Evolutionary conservation across 1,140 invertebrate species (phyloP), one percentile per base, ranked within the genome.

Genomic region (Drosophila arawakana): DNA sequence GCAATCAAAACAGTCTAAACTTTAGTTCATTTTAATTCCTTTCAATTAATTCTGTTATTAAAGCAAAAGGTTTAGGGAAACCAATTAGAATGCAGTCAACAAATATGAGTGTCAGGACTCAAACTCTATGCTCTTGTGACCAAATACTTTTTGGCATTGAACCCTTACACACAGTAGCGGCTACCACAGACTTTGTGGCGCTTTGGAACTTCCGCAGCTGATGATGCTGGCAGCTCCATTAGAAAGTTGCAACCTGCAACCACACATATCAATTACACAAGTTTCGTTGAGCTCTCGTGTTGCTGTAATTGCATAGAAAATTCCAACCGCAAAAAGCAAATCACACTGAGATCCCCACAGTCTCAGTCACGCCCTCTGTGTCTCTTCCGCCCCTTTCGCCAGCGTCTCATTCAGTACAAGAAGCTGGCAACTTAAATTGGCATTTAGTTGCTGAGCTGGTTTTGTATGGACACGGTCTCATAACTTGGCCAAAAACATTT

Each of bases 211-310:
- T 67, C 41, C 55, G 15, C 37, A 35, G 43, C 35, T 55, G 55
- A 61, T 73, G 49, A 69, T 61, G 61, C 47, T 41, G 60, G 61
- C 39, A 76, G 76, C 76, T 79, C 72, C 76, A 80, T 82, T 88
- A 80, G 62, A 86, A 88, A 88, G 73, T 86, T 88, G 41, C 41
- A 44, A 57, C 47, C 62, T 47, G 10, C 25, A 76, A 68, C 76
- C 83, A 69, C 83, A 86, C 73, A 88, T 86, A 86, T 86, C 83
- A 88, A 86, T 86, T 88, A 86, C 83, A 83, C 73, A 88, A 86
- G 67, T 80, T 89, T 80, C 70, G 66, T 59, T 72, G 57, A 35
- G 77, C 50, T 59, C 37, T 55, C 63, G 46, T 71, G 46, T 71
- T 67, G 63, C 66, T 66, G 73, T 77, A 77, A 74, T 75, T 83